These are phyloP conservation scores for Heteromyza rotundicornis DNA, from an alignment of 2,888 invertebrate genomes.

Conservation along the genomic window DNA sequence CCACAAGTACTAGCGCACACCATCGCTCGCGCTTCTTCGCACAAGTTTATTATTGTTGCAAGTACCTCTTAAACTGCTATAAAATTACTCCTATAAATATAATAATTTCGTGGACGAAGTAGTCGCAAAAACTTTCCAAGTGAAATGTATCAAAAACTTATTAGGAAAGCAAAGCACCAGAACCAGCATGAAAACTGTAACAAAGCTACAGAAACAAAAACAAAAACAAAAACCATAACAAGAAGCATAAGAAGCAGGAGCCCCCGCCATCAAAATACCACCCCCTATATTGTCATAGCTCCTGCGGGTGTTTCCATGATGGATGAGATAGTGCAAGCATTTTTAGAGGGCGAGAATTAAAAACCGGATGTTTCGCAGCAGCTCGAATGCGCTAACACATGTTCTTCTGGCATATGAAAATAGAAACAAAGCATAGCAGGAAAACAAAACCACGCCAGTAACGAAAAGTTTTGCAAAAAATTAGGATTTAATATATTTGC, in stretches of 20 bases:
- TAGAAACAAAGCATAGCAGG: no score
- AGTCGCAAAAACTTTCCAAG: conserved; percentile 10
- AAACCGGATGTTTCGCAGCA: no score
- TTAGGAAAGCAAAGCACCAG: conserved; percentile 6
- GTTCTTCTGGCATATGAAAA: no score
- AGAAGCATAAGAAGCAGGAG: not conserved
- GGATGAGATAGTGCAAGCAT: conserved; percentile 2
- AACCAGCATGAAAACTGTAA: conserved; percentile 3
- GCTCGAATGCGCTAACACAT: no score
- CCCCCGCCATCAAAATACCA: no score
- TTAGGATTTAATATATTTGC: not conserved
- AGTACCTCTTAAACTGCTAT: conserved; percentile 10
- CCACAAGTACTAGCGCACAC: not conserved
- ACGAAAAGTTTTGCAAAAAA: not conserved
- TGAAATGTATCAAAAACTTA: conserved; percentile 28
- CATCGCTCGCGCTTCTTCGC: not conserved
- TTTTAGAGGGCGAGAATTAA: no score
- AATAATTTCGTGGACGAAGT: not conserved
- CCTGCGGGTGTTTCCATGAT: conserved; percentile 7
- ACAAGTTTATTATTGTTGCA: conserved; percentile 9
- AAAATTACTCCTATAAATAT: conserved; percentile 23
- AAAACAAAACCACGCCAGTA: not conserved
- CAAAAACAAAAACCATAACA: conserved; percentile 1
- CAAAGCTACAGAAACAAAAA: not conserved
- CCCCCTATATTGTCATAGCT: no score